These are phyloP conservation scores for Criorhina ranunculi DNA, from an alignment of 2,888 invertebrate genomes.

Conservation along the genomic window DNA sequence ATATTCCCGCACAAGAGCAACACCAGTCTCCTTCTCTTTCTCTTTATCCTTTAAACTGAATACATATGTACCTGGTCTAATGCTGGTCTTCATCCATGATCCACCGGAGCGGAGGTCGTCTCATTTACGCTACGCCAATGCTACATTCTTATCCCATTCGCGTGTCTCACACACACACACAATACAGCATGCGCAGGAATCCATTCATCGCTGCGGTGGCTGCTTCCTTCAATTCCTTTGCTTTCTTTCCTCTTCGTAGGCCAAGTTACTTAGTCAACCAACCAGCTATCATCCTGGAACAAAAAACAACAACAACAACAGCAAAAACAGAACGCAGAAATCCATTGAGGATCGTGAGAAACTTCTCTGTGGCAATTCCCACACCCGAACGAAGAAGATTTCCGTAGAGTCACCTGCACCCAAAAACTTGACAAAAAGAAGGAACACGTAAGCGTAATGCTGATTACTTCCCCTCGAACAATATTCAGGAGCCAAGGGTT, in stretches of 20 bases:
- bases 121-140: background rate
- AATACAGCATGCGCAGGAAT: constrained; percentile 39
- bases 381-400: constrained; percentile 79
- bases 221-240: constrained; percentile 57
- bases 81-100: background rate
- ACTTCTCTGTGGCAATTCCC: constrained; percentile 84
- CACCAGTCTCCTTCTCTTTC: constrained; percentile 50
- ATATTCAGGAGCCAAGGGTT: constrained; percentile 60
- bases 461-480: constrained; percentile 71
- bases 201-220: constrained; percentile 31
- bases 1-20: constrained; percentile 70
- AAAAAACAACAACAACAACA: constrained; percentile 58
- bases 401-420: constrained; percentile 77
- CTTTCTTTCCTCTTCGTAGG: constrained; percentile 53
- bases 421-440: constrained; percentile 68
- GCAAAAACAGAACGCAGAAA: constrained; percentile 71
- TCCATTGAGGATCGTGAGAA: constrained; percentile 83
- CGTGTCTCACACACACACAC: constrained; percentile 53
- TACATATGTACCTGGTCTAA: background rate
- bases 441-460: constrained; percentile 68
- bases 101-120: background rate
- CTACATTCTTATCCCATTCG: constrained; percentile 42
- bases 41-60: constrained; percentile 16
- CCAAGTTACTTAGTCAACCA: constrained; percentile 50
- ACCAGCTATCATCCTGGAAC: constrained; percentile 33